Evolutionary conservation across 2,113 vertebrate genomes (phyloP).

Genomic region (Pteronura brasiliensis): DNA sequence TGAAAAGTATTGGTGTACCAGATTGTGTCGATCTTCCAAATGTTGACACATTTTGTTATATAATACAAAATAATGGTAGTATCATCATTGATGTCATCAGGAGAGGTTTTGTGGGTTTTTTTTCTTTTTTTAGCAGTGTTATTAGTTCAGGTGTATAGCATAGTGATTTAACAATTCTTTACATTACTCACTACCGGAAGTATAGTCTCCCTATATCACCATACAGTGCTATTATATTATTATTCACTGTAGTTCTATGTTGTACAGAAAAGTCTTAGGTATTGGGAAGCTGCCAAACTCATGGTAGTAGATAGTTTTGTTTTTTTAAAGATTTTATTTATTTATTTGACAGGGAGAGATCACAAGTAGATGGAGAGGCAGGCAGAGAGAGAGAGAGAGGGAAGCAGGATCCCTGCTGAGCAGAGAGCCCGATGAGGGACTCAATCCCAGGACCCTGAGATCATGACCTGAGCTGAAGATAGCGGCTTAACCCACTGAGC

Average conservation of each 20-base stretch:
- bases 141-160: not conserved
- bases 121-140: not conserved
- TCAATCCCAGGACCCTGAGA: too few relatives aligned
- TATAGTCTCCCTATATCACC: not conserved
- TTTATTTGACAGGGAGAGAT: too few relatives aligned
- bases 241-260: not conserved
- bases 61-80: not conserved
- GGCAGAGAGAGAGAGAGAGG: too few relatives aligned
- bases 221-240: not conserved
- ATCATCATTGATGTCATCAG: not conserved
- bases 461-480: too few relatives aligned
- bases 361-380: too few relatives aligned
- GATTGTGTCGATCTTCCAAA: not conserved
- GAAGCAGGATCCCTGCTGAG: too few relatives aligned
- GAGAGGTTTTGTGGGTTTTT: not conserved
- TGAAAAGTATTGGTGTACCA: not conserved
- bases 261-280: not conserved
- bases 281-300: not conserved
- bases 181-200: not conserved
- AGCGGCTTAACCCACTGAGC: too few relatives aligned
- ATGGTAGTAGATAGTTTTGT: not conserved
- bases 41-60: not conserved
- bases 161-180: not conserved
- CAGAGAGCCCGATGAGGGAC: too few relatives aligned
- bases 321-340: too few relatives aligned